Percentiles rank a stretch among this genome's conserved stretches.
phyloP scores from a whole-genome alignment of 2,113 vertebrate species.

The Pseudorasbora parva region DNA sequence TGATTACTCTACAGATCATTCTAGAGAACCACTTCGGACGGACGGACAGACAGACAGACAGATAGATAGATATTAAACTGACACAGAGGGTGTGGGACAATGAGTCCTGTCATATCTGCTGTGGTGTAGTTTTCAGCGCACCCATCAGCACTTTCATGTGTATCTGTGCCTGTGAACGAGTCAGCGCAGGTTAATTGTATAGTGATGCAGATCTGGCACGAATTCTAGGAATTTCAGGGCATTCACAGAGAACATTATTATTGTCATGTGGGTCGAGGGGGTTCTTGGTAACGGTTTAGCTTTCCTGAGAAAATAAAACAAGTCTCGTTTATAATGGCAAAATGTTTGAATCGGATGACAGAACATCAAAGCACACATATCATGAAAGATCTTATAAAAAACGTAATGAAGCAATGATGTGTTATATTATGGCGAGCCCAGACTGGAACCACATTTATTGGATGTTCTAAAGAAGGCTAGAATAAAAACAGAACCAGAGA shows the following conservation, averaged over 20 bases:
- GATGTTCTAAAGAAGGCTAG: background rate
- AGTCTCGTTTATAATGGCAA: background rate
- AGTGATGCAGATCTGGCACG: background rate
- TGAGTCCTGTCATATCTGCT: background rate
- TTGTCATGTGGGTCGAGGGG: background rate
- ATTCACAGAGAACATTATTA: background rate
- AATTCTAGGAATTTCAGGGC: background rate
- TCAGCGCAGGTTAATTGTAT: background rate
- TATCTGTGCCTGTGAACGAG: background rate
- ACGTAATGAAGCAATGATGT: too few species aligned
- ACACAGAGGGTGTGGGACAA: background rate
- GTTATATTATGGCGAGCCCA: background rate
- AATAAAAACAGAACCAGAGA: background rate
- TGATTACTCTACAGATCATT: background rate
- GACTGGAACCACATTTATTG: conserved; percentile 6
- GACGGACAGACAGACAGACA: too few species aligned
- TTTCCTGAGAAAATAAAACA: conserved; percentile 2
- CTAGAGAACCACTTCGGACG: too few species aligned
- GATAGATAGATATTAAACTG: too few species aligned
- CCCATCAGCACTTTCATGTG: background rate
- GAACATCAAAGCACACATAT: conserved; percentile 11
- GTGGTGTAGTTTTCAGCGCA: background rate
- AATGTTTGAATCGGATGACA: background rate
- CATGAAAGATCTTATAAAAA: background rate
- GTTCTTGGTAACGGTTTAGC: conserved; percentile 6